A percentile compares a stretch with the other conserved stretches of the same genome.
Evolutionary conservation across 2,888 invertebrate species (phyloP).

Genomic region (Eulithis testata): DNA sequence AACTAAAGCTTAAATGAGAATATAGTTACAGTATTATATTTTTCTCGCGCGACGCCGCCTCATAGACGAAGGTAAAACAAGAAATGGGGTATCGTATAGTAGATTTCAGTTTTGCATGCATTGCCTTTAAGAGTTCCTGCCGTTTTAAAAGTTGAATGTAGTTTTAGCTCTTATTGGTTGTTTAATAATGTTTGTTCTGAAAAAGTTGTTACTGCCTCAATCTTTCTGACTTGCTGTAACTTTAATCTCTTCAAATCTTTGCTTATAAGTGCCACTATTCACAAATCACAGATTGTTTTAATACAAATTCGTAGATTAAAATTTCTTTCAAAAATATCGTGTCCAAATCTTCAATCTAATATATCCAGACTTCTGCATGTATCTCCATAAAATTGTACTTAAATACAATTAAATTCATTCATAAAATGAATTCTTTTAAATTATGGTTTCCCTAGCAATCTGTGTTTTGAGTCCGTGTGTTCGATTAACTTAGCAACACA

Average conservation of each 20-base stretch:
- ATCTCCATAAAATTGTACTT: too few relatives aligned
- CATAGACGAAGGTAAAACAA: slow-evolving; percentile 47
- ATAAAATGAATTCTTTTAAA: too few relatives aligned
- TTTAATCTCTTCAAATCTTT: slow-evolving; percentile 48
- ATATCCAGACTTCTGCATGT: too few relatives aligned
- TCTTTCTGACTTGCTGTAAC: slow-evolving; percentile 52
- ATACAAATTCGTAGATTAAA: neutral
- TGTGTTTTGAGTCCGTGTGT: slow-evolving; percentile 21
- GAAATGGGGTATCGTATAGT: slow-evolving; percentile 40
- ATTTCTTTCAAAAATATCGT: neutral
- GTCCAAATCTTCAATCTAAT: too few relatives aligned
- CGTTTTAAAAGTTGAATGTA: slow-evolving; percentile 8
- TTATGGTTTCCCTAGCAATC: slow-evolving; percentile 2
- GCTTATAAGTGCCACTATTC: slow-evolving; percentile 41
- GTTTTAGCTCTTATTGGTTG: slow-evolving; percentile 14
- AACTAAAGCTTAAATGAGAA: slow-evolving; percentile 43
- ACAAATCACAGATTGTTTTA: slow-evolving; percentile 27
- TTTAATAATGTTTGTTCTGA: slow-evolving; percentile 11
- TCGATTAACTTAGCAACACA: slow-evolving; percentile 21
- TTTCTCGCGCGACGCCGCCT: slow-evolving; percentile 42
- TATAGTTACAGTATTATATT: slow-evolving; percentile 61
- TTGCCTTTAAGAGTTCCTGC: slow-evolving; percentile 5
- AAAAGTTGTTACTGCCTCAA: slow-evolving; percentile 3
- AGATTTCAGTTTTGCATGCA: slow-evolving; percentile 30
- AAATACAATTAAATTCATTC: too few relatives aligned